Conservation (phyloP, 1,140 invertebrate genomes). For the Hirudo medicinalis region DNA sequence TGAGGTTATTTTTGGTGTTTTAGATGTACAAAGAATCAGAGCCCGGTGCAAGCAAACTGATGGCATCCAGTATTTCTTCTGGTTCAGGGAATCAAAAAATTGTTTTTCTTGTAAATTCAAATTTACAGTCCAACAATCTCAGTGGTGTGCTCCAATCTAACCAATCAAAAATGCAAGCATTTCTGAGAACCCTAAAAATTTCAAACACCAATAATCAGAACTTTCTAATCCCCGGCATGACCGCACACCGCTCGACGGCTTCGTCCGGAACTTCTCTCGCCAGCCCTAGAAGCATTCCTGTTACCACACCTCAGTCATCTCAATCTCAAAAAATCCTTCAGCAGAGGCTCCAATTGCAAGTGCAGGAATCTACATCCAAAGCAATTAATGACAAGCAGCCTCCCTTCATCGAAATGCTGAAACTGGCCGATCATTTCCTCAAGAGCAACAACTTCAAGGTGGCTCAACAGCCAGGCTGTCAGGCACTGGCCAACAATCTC, state of each 20-base stretch:
- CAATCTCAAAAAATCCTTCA: neutral
- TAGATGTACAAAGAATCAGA: no score
- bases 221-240: neutral
- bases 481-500: neutral
- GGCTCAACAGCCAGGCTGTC: neutral
- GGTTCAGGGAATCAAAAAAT: no score
- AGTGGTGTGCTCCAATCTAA: neutral
- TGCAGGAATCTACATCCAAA: neutral
- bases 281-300: neutral
- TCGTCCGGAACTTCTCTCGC: neutral
- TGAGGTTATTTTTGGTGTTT: no score
- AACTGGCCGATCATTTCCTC: conserved; percentile 15
- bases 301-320: neutral
- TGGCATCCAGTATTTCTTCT: no score
- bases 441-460: conserved; percentile 13
- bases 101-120: no score
- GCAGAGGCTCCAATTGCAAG: neutral
- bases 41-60: no score
- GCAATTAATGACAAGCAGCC: neutral
- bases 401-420: conserved; percentile 14
- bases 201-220: conserved; percentile 1
- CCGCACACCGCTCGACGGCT: neutral
- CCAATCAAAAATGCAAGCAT: conserved; percentile 8
- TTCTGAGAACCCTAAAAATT: conserved; percentile 2
- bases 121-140: neutral